phyloP scores from a whole-genome alignment of 2,888 invertebrate genomes.

The Drosophila percnosoma region DNA sequence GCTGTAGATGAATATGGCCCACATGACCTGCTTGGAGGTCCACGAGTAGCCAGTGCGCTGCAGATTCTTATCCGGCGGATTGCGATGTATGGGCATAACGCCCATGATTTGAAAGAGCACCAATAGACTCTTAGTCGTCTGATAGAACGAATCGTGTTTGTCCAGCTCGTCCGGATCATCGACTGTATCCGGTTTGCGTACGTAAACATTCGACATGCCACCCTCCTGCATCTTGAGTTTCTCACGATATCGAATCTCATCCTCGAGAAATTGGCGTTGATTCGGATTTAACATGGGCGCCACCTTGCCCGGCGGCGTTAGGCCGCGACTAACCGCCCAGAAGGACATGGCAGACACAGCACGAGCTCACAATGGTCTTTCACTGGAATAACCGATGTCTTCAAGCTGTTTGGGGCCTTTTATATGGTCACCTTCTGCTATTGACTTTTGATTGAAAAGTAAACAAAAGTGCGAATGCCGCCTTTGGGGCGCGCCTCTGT shows the following conservation, averaged over 20 bases:
- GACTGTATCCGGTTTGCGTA: slow-evolving; percentile 83
- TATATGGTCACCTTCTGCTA: slow-evolving; percentile 56
- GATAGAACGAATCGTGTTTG: slow-evolving; percentile 89
- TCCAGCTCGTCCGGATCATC: slow-evolving; percentile 87
- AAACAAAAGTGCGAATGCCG: slow-evolving; percentile 65
- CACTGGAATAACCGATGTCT: slow-evolving; percentile 6
- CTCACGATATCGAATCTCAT: slow-evolving; percentile 82
- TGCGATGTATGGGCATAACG: slow-evolving; percentile 90
- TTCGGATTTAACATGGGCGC: slow-evolving; percentile 84
- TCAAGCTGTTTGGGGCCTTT: slow-evolving; percentile 31
- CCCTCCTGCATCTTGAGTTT: slow-evolving; percentile 73
- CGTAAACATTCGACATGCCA: slow-evolving; percentile 77
- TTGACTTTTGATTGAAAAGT: slow-evolving; percentile 78
- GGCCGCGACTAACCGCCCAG: slow-evolving; percentile 78
- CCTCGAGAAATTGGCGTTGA: slow-evolving; percentile 84
- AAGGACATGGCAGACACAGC: slow-evolving; percentile 71
- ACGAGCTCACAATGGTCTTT: slow-evolving; percentile 24
- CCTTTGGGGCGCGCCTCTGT: slow-evolving; percentile 56
- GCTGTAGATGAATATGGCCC: slow-evolving; percentile 88
- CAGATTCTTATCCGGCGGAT: slow-evolving; percentile 86
- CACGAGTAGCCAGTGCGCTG: slow-evolving; percentile 87
- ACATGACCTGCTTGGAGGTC: slow-evolving; percentile 88
- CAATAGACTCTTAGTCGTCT: slow-evolving; percentile 89
- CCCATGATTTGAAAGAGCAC: slow-evolving; percentile 91
- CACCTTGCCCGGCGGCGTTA: slow-evolving; percentile 73